A percentile compares a stretch with the other conserved stretches of the same genome.
phyloP scores from a whole-genome alignment of 1,140 invertebrate species.

The Conus betulinus region DNA sequence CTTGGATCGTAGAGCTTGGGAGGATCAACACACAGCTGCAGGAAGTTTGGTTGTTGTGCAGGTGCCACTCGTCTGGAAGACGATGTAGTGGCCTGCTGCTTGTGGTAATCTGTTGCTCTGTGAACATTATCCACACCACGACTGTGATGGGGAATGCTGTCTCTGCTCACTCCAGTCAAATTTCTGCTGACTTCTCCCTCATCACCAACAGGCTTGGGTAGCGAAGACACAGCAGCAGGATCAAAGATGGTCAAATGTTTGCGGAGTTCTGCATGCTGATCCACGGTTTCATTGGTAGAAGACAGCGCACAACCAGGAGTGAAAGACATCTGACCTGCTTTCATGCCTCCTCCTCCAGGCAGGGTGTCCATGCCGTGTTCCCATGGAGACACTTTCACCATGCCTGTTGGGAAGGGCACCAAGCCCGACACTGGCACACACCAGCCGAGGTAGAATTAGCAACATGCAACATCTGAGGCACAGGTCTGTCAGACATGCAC shows the following conservation, averaged over 20 bases:
- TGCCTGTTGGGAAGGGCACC: neutral
- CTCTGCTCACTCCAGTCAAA: neutral
- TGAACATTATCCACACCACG: slow-evolving; percentile 3
- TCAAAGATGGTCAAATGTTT: neutral
- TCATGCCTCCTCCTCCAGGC: neutral
- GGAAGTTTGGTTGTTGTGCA: neutral
- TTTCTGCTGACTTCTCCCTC: neutral
- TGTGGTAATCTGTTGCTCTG: slow-evolving; percentile 1
- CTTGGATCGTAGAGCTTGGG: neutral
- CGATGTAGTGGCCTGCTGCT: neutral
- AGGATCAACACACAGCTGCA: neutral
- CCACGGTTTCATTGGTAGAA: neutral
- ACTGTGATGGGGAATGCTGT: neutral
- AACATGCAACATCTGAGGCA: neutral
- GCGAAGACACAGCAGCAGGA: neutral
- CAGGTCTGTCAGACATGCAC: neutral
- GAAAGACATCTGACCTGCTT: neutral
- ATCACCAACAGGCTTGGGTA: neutral
- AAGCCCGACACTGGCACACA: neutral
- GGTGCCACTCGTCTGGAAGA: neutral
- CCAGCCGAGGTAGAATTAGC: neutral
- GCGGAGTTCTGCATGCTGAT: neutral
- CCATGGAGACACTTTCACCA: neutral
- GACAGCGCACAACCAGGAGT: neutral
- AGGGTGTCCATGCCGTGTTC: neutral